Conservation (phyloP, 1,140 invertebrate genomes). For the Hycleus phaleratus region DNA sequence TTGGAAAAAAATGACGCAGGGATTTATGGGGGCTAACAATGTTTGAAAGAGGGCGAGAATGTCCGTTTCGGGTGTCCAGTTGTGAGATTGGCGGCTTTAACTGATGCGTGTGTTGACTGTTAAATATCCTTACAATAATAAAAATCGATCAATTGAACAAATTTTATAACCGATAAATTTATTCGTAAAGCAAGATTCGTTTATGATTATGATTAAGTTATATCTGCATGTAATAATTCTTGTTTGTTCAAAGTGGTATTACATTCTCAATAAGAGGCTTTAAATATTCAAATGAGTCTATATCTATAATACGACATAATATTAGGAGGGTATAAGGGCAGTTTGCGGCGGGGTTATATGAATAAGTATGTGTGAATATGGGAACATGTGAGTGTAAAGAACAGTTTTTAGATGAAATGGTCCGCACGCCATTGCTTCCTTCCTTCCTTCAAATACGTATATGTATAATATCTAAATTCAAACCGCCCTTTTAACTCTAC, state of each 20-base stretch:
- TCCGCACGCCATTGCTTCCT: constrained; percentile 29
- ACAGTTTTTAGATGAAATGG: constrained; percentile 27
- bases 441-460: constrained; percentile 1
- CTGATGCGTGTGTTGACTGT: constrained; percentile 17
- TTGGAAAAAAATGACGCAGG: constrained; percentile 37
- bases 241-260: constrained; percentile 5
- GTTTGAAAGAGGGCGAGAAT: constrained; percentile 34
- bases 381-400: constrained; percentile 30
- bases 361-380: constrained; percentile 24
- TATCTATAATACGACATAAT: constrained; percentile 14
- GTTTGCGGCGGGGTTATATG: constrained; percentile 8
- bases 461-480: constrained; percentile 7
- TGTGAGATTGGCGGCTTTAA: constrained; percentile 32
- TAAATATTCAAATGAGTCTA: constrained; percentile 15
- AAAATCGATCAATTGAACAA: constrained; percentile 5
- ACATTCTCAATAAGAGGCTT: constrained; percentile 10
- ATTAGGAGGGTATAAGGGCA: constrained; percentile 7
- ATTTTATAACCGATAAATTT: constrained; percentile 5
- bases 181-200: too few relatives aligned
- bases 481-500: constrained; percentile 24
- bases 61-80: constrained; percentile 24
- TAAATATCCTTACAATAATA: constrained; percentile 7
- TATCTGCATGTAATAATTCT: constrained; percentile 7
- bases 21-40: constrained; percentile 38
- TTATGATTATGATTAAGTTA: not conserved